Base-by-base conservation (phyloP, 1,140 invertebrate species). In the Brachionus sp. region DNA sequence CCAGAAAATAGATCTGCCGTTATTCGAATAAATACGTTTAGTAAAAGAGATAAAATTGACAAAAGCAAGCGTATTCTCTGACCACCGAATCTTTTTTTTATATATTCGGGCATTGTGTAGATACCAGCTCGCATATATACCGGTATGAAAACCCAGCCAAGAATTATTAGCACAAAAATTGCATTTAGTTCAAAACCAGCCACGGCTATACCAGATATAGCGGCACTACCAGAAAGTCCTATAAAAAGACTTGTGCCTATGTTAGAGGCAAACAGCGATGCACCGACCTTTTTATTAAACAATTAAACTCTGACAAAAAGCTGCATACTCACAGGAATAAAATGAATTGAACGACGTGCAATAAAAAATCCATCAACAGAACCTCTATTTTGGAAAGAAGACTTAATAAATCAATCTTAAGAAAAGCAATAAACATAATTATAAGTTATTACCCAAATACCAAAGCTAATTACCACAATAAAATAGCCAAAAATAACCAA, bases 11-110 rank as follows among this genome's bases (percentile, higher is more conserved):
- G 86, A 84, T 90, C 90, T 9, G 90, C 91, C 25, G 91, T 91
- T 73, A 92, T 91, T 86, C 92, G 92, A 6, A 91, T 92, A 85
- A 92, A 91, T 25, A 92, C 89, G 85, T 91, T 92, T 9, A 92
- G 87, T 12, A 91, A 85, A 1, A 92, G 87, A 10, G 91, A 90
- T 5, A 92, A 86, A 35, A 91, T 87, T 33, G 91, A 90, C 33
- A 92, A 86, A 84, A 91, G 92, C 9, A 91, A 87, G 57, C 91
- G 86, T 44, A 92, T 91, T 66, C 91, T 86, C 80, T 91, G 87
- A 35, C 91, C 91, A 35, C 91, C 91, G 85, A 92, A 92, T 75
- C 91, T 86, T 77, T 89, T 89, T 75, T 89, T 87, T 46, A 92
- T 86, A 85, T 92, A 92, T 85, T 92, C 91, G 3, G 91, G 91